A percentile compares a stretch with the other conserved stretches of the same genome.
phyloP scores from a whole-genome alignment of 2,113 vertebrate genomes.

The Cacatua alba region DNA sequence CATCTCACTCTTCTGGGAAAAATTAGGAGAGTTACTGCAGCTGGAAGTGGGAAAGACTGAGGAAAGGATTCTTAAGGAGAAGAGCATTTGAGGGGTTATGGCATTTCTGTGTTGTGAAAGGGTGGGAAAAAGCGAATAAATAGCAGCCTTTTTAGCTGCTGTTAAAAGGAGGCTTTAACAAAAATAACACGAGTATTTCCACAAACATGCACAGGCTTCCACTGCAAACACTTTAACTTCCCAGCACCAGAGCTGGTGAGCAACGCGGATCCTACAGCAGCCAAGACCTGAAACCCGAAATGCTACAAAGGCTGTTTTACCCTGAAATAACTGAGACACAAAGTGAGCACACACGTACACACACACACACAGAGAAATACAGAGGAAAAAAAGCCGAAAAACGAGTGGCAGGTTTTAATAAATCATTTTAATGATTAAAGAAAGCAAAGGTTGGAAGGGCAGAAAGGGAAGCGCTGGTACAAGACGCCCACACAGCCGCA shows the following conservation, averaged over 20 bases:
- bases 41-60: slow-evolving; percentile 73
- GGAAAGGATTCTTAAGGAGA: slow-evolving; percentile 59
- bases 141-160: slow-evolving; percentile 45
- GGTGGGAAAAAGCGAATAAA: slow-evolving; percentile 62
- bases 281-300: not conserved
- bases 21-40: slow-evolving; percentile 73
- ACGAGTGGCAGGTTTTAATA: not conserved
- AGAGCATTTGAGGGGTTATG: slow-evolving; percentile 60
- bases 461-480: not conserved
- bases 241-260: not conserved
- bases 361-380: not conserved
- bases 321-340: not conserved
- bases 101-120: slow-evolving; percentile 21
- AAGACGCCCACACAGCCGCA: too few species aligned
- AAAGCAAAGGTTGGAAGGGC: not conserved
- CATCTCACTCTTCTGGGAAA: slow-evolving; percentile 73
- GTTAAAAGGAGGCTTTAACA: slow-evolving; percentile 60
- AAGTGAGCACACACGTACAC: rapidly evolving
- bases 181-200: slow-evolving; percentile 10
- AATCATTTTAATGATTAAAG: slow-evolving; percentile 24
- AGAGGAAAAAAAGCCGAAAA: not conserved
- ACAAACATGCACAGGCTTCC: not conserved
- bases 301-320: not conserved
- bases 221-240: not conserved
- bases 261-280: not conserved